Evolutionary conservation across 2,113 vertebrate genomes (phyloP).

Genomic region (Mus pahari): DNA sequence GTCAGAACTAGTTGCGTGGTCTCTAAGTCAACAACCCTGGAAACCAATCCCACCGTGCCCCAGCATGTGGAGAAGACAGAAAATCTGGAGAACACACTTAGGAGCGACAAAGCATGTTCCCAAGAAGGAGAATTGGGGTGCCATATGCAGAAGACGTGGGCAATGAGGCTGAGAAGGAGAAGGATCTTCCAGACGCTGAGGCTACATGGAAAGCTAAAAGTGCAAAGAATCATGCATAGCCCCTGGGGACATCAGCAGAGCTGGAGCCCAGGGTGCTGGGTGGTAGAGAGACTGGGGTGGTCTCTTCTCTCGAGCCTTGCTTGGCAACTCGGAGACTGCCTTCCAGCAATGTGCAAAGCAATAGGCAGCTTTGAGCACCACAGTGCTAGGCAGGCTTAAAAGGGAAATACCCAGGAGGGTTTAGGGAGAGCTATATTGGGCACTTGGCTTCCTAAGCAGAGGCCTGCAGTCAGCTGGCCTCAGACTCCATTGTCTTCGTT

Average conservation of each 20-base stretch:
- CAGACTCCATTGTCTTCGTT: constrained; percentile 60
- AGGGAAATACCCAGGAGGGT: constrained; percentile 60
- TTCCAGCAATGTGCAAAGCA: background rate
- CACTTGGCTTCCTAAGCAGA: constrained; percentile 32
- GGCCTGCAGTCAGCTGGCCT: constrained; percentile 71
- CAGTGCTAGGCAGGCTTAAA: constrained; percentile 51
- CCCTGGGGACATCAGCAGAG: background rate
- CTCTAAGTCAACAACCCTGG: background rate
- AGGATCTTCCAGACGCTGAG: background rate
- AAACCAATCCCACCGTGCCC: background rate
- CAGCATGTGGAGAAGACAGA: background rate
- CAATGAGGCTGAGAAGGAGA: background rate
- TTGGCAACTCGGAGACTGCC: background rate
- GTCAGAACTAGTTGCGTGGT: background rate
- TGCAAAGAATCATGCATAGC: rapidly evolving
- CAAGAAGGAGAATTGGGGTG: background rate
- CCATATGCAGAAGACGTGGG: background rate
- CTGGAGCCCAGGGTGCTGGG: background rate
- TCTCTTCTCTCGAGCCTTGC: background rate
- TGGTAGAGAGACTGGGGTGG: background rate
- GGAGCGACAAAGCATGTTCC: background rate
- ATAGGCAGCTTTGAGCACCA: background rate
- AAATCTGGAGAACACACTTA: background rate
- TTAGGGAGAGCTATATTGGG: constrained; percentile 68
- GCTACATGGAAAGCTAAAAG: background rate